Conservation (phyloP, 2,888 invertebrate species). For the Epirrhoe tristata region DNA sequence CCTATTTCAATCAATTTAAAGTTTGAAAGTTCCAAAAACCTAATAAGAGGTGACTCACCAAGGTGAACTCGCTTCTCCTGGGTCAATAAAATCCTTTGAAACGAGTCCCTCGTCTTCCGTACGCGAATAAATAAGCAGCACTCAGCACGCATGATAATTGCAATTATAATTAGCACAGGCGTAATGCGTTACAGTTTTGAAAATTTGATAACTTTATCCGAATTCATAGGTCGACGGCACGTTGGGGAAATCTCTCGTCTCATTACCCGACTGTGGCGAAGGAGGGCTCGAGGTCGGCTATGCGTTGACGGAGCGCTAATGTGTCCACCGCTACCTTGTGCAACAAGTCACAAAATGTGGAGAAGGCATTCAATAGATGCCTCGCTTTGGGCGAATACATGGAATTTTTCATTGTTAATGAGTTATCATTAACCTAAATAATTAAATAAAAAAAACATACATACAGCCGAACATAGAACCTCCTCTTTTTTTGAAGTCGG, state of each 20-base stretch:
- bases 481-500: too few relatives aligned
- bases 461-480: too few relatives aligned
- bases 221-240: constrained; percentile 80
- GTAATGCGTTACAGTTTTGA: constrained; percentile 83
- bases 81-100: constrained; percentile 8
- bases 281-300: constrained; percentile 58
- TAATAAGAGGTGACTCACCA: neutral
- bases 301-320: constrained; percentile 76
- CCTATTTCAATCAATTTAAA: too few relatives aligned
- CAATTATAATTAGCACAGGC: constrained; percentile 77
- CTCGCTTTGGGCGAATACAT: too few relatives aligned
- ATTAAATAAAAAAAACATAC: too few relatives aligned
- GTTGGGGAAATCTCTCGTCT: constrained; percentile 80
- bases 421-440: too few relatives aligned
- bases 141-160: constrained; percentile 59
- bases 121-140: constrained; percentile 26
- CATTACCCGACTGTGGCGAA: constrained; percentile 59
- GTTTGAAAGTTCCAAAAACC: too few relatives aligned
- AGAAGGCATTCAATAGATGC: constrained; percentile 19
- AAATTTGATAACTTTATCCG: constrained; percentile 85
- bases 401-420: too few relatives aligned
- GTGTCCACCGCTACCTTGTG: constrained; percentile 67
- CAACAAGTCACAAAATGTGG: constrained; percentile 47
- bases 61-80: neutral
- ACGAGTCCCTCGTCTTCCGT: neutral